Percentiles rank a stretch among this genome's conserved stretches.
Conservation (phyloP, 2,888 invertebrate species). For the Pristionchus exspectatus region DNA sequence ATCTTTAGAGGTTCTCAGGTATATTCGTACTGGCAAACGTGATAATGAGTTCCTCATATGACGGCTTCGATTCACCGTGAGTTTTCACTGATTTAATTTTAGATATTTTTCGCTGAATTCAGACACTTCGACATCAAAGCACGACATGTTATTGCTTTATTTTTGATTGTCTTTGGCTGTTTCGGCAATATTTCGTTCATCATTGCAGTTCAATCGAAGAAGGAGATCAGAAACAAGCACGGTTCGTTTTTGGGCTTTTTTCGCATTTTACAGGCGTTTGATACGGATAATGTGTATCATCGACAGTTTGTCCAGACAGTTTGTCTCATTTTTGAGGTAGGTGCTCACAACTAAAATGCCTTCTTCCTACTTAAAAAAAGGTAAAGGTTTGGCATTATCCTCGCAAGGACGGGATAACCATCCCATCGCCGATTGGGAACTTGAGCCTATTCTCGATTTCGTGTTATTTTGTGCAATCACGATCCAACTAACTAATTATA, state of each 20-base stretch:
- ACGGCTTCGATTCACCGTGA: background rate
- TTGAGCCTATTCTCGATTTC: too few species aligned
- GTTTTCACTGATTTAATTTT: background rate
- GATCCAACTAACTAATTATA: background rate
- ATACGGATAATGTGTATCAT: too few species aligned
- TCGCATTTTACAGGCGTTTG: too few species aligned
- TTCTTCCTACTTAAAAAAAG: too few species aligned
- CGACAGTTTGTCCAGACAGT: background rate
- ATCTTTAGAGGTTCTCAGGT: too few species aligned
- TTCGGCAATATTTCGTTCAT: conserved; percentile 9
- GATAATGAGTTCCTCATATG: background rate
- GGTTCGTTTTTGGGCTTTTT: background rate
- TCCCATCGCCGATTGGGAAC: too few species aligned
- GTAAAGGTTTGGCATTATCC: too few species aligned
- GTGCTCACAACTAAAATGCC: background rate
- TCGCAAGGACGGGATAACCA: too few species aligned
- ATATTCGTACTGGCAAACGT: too few species aligned
- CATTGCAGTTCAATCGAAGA: background rate
- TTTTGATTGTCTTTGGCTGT: background rate
- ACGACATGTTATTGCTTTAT: background rate
- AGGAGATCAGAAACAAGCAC: conserved; percentile 9
- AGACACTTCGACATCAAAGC: background rate
- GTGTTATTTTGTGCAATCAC: too few species aligned
- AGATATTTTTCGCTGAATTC: background rate
- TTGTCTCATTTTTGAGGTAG: conserved; percentile 2